Conservation (phyloP, 2,888 invertebrate genomes). For the Bellardia pandia region DNA sequence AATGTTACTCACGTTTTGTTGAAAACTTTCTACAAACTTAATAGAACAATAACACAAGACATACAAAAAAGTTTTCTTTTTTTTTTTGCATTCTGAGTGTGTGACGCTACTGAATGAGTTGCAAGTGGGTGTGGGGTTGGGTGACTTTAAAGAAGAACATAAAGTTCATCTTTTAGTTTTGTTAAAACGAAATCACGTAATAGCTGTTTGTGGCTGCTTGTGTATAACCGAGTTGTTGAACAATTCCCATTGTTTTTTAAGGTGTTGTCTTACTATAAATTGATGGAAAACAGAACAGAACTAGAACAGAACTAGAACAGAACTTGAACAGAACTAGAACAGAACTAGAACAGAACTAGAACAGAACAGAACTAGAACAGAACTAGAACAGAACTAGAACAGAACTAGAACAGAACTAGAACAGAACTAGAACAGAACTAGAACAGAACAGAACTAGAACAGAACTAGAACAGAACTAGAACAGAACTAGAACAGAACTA, state of each 20-base stretch:
- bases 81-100: slow-evolving; percentile 25
- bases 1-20: slow-evolving; percentile 63
- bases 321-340: no score
- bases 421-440: no score
- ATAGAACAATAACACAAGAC: slow-evolving; percentile 51
- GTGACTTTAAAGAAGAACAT: slow-evolving; percentile 6
- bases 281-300: background rate
- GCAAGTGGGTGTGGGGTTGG: slow-evolving; percentile 15
- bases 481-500: background rate
- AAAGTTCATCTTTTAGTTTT: slow-evolving; percentile 52
- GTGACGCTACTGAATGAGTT: slow-evolving; percentile 6
- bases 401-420: no score
- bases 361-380: no score
- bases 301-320: no score
- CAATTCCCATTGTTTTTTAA: slow-evolving; percentile 36
- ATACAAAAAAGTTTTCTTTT: slow-evolving; percentile 49
- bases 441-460: no score
- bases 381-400: no score
- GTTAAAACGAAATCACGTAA: slow-evolving; percentile 54
- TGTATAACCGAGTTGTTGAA: slow-evolving; percentile 43
- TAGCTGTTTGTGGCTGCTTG: slow-evolving; percentile 58
- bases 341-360: no score
- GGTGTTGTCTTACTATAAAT: background rate
- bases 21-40: slow-evolving; percentile 47
- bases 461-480: no score